A percentile compares a stretch with the other conserved stretches of the same genome.
phyloP scores from a whole-genome alignment of 1,140 invertebrate genomes.

The Microplitis mediator region DNA sequence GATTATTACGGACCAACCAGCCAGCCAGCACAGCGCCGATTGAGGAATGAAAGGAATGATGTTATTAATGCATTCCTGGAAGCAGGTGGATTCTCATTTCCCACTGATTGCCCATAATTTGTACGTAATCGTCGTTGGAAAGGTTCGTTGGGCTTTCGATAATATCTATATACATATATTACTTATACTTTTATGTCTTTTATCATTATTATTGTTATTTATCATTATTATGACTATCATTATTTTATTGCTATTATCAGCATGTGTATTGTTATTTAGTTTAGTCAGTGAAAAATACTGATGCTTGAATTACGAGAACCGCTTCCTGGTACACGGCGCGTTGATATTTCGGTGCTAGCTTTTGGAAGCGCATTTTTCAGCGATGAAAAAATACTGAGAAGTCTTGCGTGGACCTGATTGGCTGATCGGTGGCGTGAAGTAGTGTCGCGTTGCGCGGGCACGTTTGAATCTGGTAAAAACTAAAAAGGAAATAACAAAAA shows the following conservation, averaged over 20 bases:
- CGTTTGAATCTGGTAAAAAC: too few relatives aligned
- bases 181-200: neutral
- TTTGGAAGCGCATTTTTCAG: too few relatives aligned
- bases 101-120: constrained; percentile 49
- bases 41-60: constrained; percentile 36
- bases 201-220: neutral
- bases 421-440: too few relatives aligned
- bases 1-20: constrained; percentile 34
- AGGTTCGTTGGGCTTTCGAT: constrained; percentile 40
- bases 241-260: neutral
- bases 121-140: constrained; percentile 43
- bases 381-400: too few relatives aligned
- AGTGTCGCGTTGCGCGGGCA: too few relatives aligned
- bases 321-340: too few relatives aligned
- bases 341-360: too few relatives aligned
- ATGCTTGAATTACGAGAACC: too few relatives aligned
- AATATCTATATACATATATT: constrained; percentile 34
- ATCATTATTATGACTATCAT: neutral
- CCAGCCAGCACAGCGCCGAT: constrained; percentile 2
- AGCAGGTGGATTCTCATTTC: constrained; percentile 45
- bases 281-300: too few relatives aligned
- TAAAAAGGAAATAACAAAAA: neutral
- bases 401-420: too few relatives aligned
- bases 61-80: constrained; percentile 51
- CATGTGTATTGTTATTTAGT: too few relatives aligned